Evolutionary conservation across 2,113 vertebrate genomes (phyloP), one percentile per base, ranked within the genome.

Genomic region (Chionis minor): DNA sequence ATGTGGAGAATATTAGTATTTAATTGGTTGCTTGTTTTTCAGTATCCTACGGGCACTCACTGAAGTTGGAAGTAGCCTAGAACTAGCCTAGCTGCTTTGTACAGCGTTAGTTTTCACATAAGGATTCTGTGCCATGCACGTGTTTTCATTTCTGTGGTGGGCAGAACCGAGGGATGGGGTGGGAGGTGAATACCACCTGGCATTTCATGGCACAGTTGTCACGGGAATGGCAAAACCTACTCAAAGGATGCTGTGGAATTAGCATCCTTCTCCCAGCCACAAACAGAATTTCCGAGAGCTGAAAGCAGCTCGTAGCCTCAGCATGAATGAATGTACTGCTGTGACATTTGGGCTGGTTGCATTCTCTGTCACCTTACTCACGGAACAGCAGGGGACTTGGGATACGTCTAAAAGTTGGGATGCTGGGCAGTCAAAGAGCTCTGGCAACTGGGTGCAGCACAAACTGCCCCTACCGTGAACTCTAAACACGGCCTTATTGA

Each of bases 121-220:
- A 66, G 55, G n/a, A 35, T 61, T 87, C 40, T 88, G 80, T 86
- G 59, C 63, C 47, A 3, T 51, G 13, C 1, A 3, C 70, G 49
- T 13, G 32, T 21, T 61, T 49, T 78, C n/a, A 23, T 40, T 63
- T 49, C 1, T 4, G 33, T 28, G 32, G 59, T 30, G 26, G 86
- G 81, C 81, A 92, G 73, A 79, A 44, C 44, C 0, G 0, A 63
- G 89, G 74, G 70, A 67, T 84, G 65, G 81, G 86, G 72, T 94
- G 77, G 84, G 86, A 89, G n/a, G 44, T 86, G 84, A 94, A 24
- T 51, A 67, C 52, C 80, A 84, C 86, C 84, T 91, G 95, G 83
- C 81, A 86, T 78, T 84, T 78, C 72, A 44, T 22, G 75, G 81
- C 74, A 67, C 56, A 55, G 65, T 71, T 79, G 20, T 63, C 77